Evolutionary conservation across 1,140 invertebrate species (phyloP).

Genomic region (Brachionus calyciflorus): DNA sequence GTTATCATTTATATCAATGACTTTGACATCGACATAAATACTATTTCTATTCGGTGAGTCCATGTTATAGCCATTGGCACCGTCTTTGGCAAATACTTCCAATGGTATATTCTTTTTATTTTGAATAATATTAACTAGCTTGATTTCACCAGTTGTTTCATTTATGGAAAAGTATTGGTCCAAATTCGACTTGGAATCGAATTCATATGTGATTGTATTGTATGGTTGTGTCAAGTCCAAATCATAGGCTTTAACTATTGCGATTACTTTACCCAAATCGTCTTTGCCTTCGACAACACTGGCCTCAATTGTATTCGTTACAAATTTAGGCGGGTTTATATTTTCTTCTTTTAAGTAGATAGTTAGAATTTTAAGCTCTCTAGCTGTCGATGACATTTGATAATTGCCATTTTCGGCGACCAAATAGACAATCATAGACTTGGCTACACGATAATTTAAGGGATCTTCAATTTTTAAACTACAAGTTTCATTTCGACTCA

Average conservation of each 20-base stretch:
- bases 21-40: conserved; percentile 42
- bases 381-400: conserved; percentile 29
- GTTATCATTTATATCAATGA: conserved; percentile 46
- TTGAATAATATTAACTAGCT: conserved; percentile 28
- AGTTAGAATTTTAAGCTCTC: conserved; percentile 38
- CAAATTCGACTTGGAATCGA: conserved; percentile 20
- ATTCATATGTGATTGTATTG: conserved; percentile 20
- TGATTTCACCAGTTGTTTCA: conserved; percentile 38
- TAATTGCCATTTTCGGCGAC: conserved; percentile 33
- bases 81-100: conserved; percentile 26
- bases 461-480: conserved; percentile 24
- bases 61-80: conserved; percentile 27
- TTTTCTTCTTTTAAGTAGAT: conserved; percentile 27
- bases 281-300: conserved; percentile 36
- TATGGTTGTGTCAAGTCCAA: conserved; percentile 9
- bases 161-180: conserved; percentile 40
- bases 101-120: conserved; percentile 38
- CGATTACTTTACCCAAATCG: conserved; percentile 34
- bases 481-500: background rate
- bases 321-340: conserved; percentile 42
- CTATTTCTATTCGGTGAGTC: background rate
- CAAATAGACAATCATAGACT: conserved; percentile 40
- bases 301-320: conserved; percentile 42
- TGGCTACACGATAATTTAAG: conserved; percentile 19
- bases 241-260: conserved; percentile 41